Percentiles rank a stretch among this genome's conserved stretches.
These are phyloP conservation scores for Elaeidobius kamerunicus DNA, from an alignment of 2,888 invertebrate species.

Conservation along the genomic window DNA sequence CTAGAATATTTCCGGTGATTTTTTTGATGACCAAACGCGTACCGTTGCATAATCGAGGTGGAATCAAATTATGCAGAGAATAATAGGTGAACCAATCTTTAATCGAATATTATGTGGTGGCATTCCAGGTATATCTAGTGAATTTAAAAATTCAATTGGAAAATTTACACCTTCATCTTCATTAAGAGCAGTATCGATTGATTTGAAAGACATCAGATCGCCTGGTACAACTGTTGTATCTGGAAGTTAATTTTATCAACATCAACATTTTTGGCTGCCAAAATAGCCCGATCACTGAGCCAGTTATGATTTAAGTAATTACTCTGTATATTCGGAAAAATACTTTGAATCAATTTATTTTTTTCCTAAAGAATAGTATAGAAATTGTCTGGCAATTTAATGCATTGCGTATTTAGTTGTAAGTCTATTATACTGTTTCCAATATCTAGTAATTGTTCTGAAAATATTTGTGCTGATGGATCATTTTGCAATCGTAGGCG, in stretches of 20 bases:
- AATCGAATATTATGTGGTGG: no score
- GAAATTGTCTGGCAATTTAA: constrained; percentile 38
- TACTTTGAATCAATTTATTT: constrained; percentile 36
- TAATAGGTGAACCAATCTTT: no score
- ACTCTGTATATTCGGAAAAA: constrained; percentile 38
- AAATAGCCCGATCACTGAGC: background rate
- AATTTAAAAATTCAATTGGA: no score
- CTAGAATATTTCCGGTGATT: no score
- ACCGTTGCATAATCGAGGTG: no score
- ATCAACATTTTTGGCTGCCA: background rate
- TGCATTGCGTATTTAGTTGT: constrained; percentile 35
- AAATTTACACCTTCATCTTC: background rate
- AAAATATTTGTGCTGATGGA: constrained; percentile 35
- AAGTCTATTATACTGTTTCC: constrained; percentile 38
- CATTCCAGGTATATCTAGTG: no score
- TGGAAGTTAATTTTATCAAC: background rate
- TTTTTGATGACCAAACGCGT: no score
- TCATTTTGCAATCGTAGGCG: constrained; percentile 36
- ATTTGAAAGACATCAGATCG: background rate
- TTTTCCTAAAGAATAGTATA: constrained; percentile 28
- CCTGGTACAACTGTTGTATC: background rate
- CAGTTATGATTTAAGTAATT: constrained; percentile 1
- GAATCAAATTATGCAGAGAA: no score
- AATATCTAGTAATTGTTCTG: constrained; percentile 39
- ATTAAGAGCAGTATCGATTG: constrained; percentile 1